Evolutionary conservation across 2,113 vertebrate genomes (phyloP).

Genomic region (Hemiprocne comata): DNA sequence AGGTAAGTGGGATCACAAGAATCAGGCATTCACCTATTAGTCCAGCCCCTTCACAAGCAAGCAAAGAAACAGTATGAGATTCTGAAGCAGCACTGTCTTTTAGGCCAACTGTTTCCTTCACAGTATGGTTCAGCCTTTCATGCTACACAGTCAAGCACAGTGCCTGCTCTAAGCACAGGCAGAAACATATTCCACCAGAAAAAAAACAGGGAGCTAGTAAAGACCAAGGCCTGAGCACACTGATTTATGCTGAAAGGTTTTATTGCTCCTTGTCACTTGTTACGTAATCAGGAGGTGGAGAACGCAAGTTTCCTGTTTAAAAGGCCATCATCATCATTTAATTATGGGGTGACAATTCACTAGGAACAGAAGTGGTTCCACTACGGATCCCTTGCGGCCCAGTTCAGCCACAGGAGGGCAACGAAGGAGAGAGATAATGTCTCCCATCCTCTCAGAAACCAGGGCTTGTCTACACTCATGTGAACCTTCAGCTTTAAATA

Average conservation of each 20-base stretch:
- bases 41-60: neutral
- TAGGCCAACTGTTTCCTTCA: neutral
- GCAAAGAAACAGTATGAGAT: rapidly evolving
- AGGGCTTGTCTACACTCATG: rapidly evolving
- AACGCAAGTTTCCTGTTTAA: neutral
- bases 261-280: neutral
- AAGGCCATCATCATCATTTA: neutral
- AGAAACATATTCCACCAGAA: neutral
- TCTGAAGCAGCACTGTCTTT: rapidly evolving
- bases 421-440: rapidly evolving
- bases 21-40: neutral
- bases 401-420: neutral
- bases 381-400: neutral
- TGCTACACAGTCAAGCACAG: neutral
- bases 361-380: neutral
- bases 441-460: neutral
- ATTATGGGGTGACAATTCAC: neutral
- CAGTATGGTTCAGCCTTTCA: neutral
- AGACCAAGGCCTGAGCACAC: neutral
- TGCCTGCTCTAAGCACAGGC: neutral
- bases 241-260: neutral
- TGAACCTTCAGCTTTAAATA: neutral
- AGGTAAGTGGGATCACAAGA: neutral
- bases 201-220: neutral
- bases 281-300: rapidly evolving